phyloP scores from a whole-genome alignment of 1,140 invertebrate species.

The Rhyzopertha dominica region DNA sequence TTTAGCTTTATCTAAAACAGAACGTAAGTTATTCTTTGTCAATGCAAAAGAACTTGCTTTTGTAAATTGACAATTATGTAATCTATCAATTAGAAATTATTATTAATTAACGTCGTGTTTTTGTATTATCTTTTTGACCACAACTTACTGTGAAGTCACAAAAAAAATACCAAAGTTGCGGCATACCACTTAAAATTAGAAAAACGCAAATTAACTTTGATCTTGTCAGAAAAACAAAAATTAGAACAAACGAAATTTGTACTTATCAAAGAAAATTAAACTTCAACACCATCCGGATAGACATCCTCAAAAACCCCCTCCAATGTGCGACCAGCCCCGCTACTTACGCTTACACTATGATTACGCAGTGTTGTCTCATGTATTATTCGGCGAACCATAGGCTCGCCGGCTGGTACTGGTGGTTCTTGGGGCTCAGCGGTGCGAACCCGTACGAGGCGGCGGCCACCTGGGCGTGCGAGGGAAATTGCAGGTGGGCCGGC shows the following conservation, averaged over 20 bases:
- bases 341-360: background rate
- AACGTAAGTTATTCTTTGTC: background rate
- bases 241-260: conserved; percentile 1
- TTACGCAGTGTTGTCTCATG: conserved; percentile 1
- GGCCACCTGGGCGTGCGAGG: conserved; percentile 59
- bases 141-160: background rate
- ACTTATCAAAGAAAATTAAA: background rate
- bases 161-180: background rate
- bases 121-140: background rate
- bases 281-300: background rate
- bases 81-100: background rate
- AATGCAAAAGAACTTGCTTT: conserved; percentile 1
- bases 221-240: background rate
- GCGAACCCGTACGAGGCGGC: conserved; percentile 63
- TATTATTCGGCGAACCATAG: conserved; percentile 74
- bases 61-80: conserved; percentile 1
- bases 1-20: background rate
- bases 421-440: conserved; percentile 65
- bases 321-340: background rate
- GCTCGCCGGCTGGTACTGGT: conserved; percentile 65
- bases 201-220: background rate
- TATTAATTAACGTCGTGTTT: conserved; percentile 3
- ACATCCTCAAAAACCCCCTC: background rate
- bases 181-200: background rate
- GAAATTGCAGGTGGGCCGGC: conserved; percentile 80